Conservation (phyloP, 2,113 vertebrate genomes). For the Potamarius usumacintae region DNA sequence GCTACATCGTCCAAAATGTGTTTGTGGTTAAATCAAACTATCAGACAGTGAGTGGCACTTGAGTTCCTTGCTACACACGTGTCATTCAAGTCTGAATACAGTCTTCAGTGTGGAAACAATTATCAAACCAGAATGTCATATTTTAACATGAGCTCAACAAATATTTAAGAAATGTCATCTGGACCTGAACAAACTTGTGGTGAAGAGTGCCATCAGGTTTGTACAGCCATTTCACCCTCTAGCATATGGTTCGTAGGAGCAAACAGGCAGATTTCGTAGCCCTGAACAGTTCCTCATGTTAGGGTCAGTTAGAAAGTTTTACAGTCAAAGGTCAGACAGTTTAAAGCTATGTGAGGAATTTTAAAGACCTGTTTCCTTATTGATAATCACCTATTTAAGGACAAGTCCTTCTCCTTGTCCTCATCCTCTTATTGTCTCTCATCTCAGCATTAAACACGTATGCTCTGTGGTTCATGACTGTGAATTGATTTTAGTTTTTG, state of each 20-base stretch:
- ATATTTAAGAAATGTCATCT: not conserved
- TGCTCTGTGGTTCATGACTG: not conserved
- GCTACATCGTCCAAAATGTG: not conserved
- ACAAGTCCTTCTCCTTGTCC: not conserved
- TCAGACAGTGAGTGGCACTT: not conserved
- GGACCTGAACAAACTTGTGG: not conserved
- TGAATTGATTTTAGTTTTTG: not conserved
- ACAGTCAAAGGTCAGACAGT: not conserved
- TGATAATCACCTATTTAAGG: not conserved
- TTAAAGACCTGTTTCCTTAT: slow-evolving; percentile 6
- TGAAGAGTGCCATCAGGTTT: not conserved
- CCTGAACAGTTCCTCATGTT: not conserved
- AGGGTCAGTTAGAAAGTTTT: not conserved
- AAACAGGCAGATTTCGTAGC: not conserved
- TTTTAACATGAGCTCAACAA: not conserved
- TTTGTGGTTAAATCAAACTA: not conserved
- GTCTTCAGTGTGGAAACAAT: not conserved
- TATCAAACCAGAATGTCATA: not conserved
- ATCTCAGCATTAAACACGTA: not conserved
- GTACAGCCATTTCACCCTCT: not conserved
- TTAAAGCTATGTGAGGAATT: slow-evolving; percentile 23
- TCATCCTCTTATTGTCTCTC: not conserved
- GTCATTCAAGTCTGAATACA: not conserved
- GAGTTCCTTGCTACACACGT: not conserved
- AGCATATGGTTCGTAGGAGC: not conserved